Percentiles rank a stretch among this genome's conserved stretches.
These are phyloP conservation scores for Polydrusus cervinus DNA, from an alignment of 2,888 invertebrate species.

Conservation along the genomic window DNA sequence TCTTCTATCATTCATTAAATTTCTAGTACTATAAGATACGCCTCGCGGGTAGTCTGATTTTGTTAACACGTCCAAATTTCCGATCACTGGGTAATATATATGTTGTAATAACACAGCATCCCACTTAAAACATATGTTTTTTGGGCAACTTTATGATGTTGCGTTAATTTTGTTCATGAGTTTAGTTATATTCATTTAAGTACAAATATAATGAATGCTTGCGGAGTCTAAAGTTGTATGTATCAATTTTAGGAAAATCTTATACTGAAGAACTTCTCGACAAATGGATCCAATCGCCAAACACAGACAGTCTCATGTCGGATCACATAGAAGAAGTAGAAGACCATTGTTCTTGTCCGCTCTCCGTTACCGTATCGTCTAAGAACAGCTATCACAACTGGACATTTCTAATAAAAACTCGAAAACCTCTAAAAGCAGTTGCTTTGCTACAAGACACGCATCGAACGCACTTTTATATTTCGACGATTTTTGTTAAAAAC, in stretches of 20 bases:
- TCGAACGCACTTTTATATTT: conserved; percentile 79
- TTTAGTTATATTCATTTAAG: too few species aligned
- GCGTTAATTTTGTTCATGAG: too few species aligned
- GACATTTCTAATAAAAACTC: conserved; percentile 75
- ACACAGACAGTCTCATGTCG: conserved; percentile 77
- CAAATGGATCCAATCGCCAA: conserved; percentile 77
- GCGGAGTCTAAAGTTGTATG: not conserved
- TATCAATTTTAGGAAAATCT: conserved; percentile 65
- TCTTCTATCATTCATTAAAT: too few species aligned
- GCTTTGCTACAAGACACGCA: conserved; percentile 82
- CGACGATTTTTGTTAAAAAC: conserved; percentile 69
- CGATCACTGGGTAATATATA: too few species aligned
- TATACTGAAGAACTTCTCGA: conserved; percentile 79
- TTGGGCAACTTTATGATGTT: too few species aligned
- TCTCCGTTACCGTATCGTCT: conserved; percentile 77
- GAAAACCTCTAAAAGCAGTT: conserved; percentile 75
- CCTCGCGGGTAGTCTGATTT: too few species aligned
- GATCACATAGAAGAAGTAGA: conserved; percentile 77
- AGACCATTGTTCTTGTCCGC: conserved; percentile 75
- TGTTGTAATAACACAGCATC: too few species aligned
- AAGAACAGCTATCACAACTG: conserved; percentile 77
- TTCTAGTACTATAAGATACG: too few species aligned
- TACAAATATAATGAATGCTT: too few species aligned
- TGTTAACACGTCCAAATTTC: too few species aligned
- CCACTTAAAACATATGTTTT: too few species aligned